A percentile compares a stretch with the other conserved stretches of the same genome.
Conservation (phyloP, 2,888 invertebrate genomes). For the Rotaria sp. region DNA sequence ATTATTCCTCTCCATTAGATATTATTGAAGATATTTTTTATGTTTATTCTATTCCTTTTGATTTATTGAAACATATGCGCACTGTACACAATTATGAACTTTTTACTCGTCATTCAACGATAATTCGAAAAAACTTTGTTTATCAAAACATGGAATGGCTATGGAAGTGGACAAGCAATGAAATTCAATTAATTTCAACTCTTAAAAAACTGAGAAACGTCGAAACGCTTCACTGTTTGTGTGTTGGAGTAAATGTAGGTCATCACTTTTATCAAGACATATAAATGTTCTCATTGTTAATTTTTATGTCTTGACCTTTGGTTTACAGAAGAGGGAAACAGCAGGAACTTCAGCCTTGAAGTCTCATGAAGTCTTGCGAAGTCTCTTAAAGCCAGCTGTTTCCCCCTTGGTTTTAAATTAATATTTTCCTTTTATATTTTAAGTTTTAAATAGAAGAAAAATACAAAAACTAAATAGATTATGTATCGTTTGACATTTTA, state of each 20-base stretch:
- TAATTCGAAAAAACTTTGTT: background rate
- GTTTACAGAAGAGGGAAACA: too few relatives aligned
- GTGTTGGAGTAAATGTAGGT: background rate
- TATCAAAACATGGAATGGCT: background rate
- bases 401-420: too few relatives aligned
- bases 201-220: background rate
- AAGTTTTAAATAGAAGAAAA: too few relatives aligned
- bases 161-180: background rate
- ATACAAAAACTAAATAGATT: background rate
- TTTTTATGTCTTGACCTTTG: too few relatives aligned
- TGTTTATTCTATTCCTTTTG: background rate
- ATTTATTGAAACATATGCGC: background rate
- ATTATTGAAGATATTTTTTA: background rate
- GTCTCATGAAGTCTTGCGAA: too few relatives aligned
- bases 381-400: too few relatives aligned
- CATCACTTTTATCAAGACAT: background rate
- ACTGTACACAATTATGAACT: background rate
- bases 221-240: background rate
- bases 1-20: background rate
- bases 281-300: too few relatives aligned
- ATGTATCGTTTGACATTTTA: too few relatives aligned
- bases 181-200: background rate
- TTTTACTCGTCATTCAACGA: background rate
- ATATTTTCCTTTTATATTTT: background rate
- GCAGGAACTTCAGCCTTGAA: too few relatives aligned